These are phyloP conservation scores for Aegotheles bennettii DNA, from an alignment of 2,113 vertebrate species.

Conservation along the genomic window DNA sequence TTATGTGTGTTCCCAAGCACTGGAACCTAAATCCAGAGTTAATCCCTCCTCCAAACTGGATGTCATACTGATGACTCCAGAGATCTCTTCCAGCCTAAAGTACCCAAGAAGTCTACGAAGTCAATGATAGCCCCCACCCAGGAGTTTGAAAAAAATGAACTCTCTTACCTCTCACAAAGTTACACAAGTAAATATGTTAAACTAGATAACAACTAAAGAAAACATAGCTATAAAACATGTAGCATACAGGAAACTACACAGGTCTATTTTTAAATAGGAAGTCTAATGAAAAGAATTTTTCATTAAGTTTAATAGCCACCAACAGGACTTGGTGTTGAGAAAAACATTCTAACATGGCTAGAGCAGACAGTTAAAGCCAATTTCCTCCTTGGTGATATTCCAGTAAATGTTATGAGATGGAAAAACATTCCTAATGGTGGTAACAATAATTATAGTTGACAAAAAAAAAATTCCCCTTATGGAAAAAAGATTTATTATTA, in stretches of 20 bases:
- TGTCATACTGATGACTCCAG: not conserved
- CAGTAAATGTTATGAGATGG: not conserved
- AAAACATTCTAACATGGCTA: not conserved
- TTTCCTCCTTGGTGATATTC: not conserved
- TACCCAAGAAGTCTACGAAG: not conserved
- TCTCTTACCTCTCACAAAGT: not conserved
- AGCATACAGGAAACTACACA: not conserved
- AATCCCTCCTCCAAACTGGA: not conserved
- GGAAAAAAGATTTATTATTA: not conserved
- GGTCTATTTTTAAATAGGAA: not conserved
- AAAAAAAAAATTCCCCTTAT: not conserved
- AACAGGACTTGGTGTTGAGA: not conserved
- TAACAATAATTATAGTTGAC: not conserved
- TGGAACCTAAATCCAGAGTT: not conserved
- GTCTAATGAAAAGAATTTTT: not conserved
- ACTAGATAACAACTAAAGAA: not conserved
- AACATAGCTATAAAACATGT: not conserved
- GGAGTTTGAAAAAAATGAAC: not conserved
- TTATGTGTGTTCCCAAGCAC: not conserved
- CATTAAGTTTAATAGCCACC: not conserved
- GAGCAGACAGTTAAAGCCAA: not conserved
- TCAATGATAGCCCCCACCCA: rapidly evolving
- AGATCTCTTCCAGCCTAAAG: not conserved
- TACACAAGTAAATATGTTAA: not conserved
- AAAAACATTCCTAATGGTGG: not conserved